Percentiles rank a stretch among this genome's conserved stretches.
Evolutionary conservation across 2,888 invertebrate genomes (phyloP).

Genomic region (Hesperia comma): DNA sequence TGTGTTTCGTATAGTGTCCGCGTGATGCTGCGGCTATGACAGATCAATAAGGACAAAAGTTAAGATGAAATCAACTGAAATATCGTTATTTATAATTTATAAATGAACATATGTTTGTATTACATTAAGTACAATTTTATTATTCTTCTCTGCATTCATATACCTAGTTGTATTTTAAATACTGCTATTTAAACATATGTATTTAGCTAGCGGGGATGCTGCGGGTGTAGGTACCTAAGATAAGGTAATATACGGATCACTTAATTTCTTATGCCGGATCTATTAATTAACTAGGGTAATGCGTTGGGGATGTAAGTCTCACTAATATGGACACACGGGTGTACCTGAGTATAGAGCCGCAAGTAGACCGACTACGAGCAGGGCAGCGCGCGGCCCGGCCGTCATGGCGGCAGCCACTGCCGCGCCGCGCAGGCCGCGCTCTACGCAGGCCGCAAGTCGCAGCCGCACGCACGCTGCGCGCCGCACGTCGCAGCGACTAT

Average conservation of each 20-base stretch:
- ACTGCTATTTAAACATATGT: not conserved
- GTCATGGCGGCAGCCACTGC: slow-evolving; percentile 78
- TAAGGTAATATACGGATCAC: not conserved
- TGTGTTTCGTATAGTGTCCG: slow-evolving; percentile 8
- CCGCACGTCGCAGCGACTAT: slow-evolving; percentile 39
- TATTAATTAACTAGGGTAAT: not conserved
- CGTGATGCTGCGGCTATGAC: slow-evolving; percentile 46
- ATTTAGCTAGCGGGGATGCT: slow-evolving; percentile 10
- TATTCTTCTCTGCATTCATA: not conserved
- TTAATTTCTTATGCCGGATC: not conserved
- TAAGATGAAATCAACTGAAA: slow-evolving; percentile 15
- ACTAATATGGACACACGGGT: slow-evolving; percentile 2
- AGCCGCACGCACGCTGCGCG: slow-evolving; percentile 46
- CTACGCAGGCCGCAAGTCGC: slow-evolving; percentile 46
- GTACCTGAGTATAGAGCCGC: slow-evolving; percentile 78
- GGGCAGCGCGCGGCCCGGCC: slow-evolving; percentile 73
- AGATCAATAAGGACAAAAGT: slow-evolving; percentile 46
- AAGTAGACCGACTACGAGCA: slow-evolving; percentile 66
- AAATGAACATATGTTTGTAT: not conserved
- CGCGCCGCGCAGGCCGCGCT: slow-evolving; percentile 61
- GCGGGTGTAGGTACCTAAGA: not conserved
- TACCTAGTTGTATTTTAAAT: not conserved
- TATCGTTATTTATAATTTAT: not conserved
- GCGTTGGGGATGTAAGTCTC: not conserved
- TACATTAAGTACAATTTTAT: not conserved